Percentiles rank a stretch among this genome's conserved stretches.
Conservation (phyloP, 2,888 invertebrate genomes). For the Diaprepes abbreviatus region DNA sequence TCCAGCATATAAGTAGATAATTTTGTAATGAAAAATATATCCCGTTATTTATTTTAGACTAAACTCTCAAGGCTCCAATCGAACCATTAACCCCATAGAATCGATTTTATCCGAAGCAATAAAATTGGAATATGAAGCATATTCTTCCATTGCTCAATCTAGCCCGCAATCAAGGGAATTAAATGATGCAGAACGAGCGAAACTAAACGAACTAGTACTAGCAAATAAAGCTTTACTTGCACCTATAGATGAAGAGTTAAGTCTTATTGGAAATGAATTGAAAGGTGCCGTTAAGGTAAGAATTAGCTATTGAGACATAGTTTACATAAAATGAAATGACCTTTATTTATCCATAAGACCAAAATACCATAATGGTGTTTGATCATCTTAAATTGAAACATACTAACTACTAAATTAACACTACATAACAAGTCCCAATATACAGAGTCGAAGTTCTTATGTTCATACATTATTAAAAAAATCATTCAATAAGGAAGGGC, state of each 20-base stretch:
- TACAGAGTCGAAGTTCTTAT: too few relatives aligned
- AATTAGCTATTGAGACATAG: too few relatives aligned
- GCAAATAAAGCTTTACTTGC: slow-evolving; percentile 89
- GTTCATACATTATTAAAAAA: too few relatives aligned
- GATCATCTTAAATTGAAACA: too few relatives aligned
- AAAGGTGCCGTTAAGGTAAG: slow-evolving; percentile 40
- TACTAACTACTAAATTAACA: too few relatives aligned
- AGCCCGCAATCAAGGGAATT: slow-evolving; percentile 77
- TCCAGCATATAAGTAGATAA: too few relatives aligned
- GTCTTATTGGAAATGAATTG: slow-evolving; percentile 75
- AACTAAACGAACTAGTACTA: slow-evolving; percentile 85
- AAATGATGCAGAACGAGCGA: slow-evolving; percentile 86
- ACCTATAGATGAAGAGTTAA: slow-evolving; percentile 87
- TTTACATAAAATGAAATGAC: too few relatives aligned
- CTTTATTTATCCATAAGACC: too few relatives aligned
- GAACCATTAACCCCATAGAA: slow-evolving; percentile 77
- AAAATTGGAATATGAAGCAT: slow-evolving; percentile 85
- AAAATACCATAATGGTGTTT: too few relatives aligned
- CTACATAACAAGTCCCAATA: too few relatives aligned
- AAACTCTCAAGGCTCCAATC: slow-evolving; percentile 17
- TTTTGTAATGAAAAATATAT: too few relatives aligned
- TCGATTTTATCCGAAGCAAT: slow-evolving; percentile 89
- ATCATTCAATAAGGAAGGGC: too few relatives aligned
- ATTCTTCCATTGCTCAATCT: slow-evolving; percentile 71
- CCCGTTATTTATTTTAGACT: slow-evolving; percentile 24